phyloP scores from a whole-genome alignment of 2,888 invertebrate species.

The Lepidocyrtoides sp. region DNA sequence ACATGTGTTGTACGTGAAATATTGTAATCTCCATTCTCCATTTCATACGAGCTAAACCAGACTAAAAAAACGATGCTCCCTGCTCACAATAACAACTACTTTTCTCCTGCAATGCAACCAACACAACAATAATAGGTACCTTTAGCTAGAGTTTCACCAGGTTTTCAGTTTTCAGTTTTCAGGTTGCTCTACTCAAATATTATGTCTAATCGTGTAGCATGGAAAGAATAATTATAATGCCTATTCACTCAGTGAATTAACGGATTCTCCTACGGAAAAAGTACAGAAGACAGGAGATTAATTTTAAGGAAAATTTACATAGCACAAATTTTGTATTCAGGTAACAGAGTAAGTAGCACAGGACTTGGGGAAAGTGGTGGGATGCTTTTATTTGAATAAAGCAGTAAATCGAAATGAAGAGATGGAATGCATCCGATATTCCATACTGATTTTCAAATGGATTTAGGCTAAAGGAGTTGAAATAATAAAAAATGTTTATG shows the following conservation, averaged over 20 bases:
- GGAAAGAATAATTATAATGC: too few species aligned
- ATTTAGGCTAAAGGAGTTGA: not conserved
- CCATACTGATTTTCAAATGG: not conserved
- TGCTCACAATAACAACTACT: too few species aligned
- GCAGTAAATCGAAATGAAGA: not conserved
- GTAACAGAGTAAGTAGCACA: too few species aligned
- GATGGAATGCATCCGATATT: not conserved
- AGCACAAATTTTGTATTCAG: not conserved
- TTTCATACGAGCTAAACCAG: not conserved
- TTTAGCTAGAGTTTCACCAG: too few species aligned
- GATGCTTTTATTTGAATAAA: not conserved
- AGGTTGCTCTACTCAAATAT: too few species aligned
- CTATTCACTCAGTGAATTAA: not conserved
- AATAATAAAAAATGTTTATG: not conserved
- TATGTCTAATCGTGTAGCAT: too few species aligned
- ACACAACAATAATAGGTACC: too few species aligned
- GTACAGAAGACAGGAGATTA: not conserved
- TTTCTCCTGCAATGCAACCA: too few species aligned
- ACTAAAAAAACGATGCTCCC: too few species aligned
- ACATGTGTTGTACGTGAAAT: constrained; percentile 4
- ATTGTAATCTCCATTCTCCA: not conserved
- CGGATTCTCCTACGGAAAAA: not conserved
- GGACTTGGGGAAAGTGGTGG: not conserved
- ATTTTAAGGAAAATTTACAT: not conserved
- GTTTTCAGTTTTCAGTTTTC: too few species aligned